Percentiles rank a stretch among this genome's conserved stretches.
phyloP scores from a whole-genome alignment of 2,797 vertebrate species.

The Scolopax rusticola region DNA sequence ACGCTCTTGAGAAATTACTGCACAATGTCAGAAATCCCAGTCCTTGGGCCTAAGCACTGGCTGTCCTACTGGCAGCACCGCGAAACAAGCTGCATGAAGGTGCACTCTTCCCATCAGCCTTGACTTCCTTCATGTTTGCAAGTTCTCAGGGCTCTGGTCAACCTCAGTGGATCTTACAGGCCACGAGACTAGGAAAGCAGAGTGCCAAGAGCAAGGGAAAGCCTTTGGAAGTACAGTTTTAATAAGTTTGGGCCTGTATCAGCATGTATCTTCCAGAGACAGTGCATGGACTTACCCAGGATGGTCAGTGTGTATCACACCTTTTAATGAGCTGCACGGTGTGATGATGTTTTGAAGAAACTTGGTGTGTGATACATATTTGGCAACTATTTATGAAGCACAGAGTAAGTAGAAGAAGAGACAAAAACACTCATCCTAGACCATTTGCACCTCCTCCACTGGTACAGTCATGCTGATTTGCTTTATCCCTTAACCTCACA shows the following conservation, averaged over 20 bases:
- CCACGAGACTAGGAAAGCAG: background rate
- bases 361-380: background rate
- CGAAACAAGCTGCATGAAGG: accelerated
- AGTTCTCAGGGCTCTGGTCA: background rate
- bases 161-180: background rate
- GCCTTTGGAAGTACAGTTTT: background rate
- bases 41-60: background rate
- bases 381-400: background rate
- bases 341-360: background rate
- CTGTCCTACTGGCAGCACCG: accelerated
- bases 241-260: background rate
- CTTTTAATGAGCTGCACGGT: background rate
- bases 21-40: accelerated
- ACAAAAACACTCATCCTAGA: background rate
- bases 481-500: background rate
- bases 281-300: background rate
- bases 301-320: background rate
- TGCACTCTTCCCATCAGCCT: background rate
- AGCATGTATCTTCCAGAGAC: background rate
- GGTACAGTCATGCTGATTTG: background rate
- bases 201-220: background rate
- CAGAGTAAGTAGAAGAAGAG: background rate
- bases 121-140: background rate
- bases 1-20: background rate
- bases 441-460: background rate